Conservation (phyloP, 2,888 invertebrate genomes). For the Cistogaster globosa region DNA sequence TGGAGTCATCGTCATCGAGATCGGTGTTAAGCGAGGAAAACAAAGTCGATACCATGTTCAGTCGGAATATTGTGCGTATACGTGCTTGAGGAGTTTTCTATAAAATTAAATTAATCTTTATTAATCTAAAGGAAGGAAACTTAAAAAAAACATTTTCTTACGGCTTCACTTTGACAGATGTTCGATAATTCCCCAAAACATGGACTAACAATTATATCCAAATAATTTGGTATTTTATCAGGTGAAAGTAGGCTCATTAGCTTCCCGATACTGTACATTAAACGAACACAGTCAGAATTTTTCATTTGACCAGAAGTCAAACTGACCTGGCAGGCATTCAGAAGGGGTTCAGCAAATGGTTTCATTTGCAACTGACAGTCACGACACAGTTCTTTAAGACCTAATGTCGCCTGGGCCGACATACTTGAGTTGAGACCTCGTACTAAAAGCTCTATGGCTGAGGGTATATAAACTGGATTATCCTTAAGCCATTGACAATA, state of each 20-base stretch:
- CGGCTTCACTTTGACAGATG: slow-evolving; percentile 84
- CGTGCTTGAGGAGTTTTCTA: slow-evolving; percentile 84
- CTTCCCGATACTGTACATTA: slow-evolving; percentile 91
- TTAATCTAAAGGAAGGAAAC: neutral
- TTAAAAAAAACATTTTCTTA: slow-evolving; percentile 76
- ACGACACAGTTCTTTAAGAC: slow-evolving; percentile 92
- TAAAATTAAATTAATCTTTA: slow-evolving; percentile 23
- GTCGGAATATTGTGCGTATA: slow-evolving; percentile 85
- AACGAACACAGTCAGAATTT: slow-evolving; percentile 87
- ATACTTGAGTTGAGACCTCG: slow-evolving; percentile 88
- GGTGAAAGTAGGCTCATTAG: slow-evolving; percentile 87
- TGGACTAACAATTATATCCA: slow-evolving; percentile 88
- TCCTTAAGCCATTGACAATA: slow-evolving; percentile 93
- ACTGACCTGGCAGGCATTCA: slow-evolving; percentile 87
- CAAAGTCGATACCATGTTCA: slow-evolving; percentile 88
- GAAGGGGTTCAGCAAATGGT: slow-evolving; percentile 90
- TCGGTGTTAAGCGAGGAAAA: slow-evolving; percentile 86
- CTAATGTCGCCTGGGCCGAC: slow-evolving; percentile 92
- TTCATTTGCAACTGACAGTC: slow-evolving; percentile 91
- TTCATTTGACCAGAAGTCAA: slow-evolving; percentile 85
- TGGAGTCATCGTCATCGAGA: slow-evolving; percentile 80
- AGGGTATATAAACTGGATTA: slow-evolving; percentile 87
- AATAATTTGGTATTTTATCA: slow-evolving; percentile 87
- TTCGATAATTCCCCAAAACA: slow-evolving; percentile 86
- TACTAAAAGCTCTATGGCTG: slow-evolving; percentile 87